Evolutionary conservation across 2,797 vertebrate species (phyloP), one percentile per base, ranked within the genome.

Genomic region (Urophycis tenuis): DNA sequence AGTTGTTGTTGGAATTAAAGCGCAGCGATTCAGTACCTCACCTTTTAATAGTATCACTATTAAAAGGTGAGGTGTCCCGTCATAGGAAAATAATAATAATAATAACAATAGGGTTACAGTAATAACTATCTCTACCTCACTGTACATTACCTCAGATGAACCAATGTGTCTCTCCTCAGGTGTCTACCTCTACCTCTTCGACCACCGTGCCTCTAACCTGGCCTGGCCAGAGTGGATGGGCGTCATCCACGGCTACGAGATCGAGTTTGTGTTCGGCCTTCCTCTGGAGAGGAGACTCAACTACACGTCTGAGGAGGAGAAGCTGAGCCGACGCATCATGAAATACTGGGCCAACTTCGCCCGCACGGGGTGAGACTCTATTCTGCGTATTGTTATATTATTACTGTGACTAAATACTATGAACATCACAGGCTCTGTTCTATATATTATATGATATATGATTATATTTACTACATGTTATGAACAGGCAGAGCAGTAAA

Each of bases 171-270:
- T 17, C 10, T 41, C 32, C 78, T 5, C 78, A 94, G 92, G 87
- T 0, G 85, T 96, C 14, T 98, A 93, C 80, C 90, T 95, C 25
- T 98, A 97, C 82, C 79, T 95, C 75, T 98, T 98, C 7, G 95
- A 98, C 77, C 96, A 98, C 80, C 92, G 95, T 1, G 95, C 96
- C 0, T 98, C 96, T 76, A 97, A 96, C 70, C 79, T 98, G 76
- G 91, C 89, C 45, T 98, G 96, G 96, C 96, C 96, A 0, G 93
- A 93, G 41, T 98, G 96, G 96, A 98, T 98, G 96, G 96, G 96
- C 0, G 96, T 98, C n/a, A 95, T 97, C 33, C 96, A 98, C 0
- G 96, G 96, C 79, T 98, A 98, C 31, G 96, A 98, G 89, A 98
- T 98, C 0, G 96, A 98, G 87, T 98, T 98, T 84, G 92, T 97